phyloP scores from a whole-genome alignment of 1,140 invertebrate genomes.

The Medauroidea extradentata region DNA sequence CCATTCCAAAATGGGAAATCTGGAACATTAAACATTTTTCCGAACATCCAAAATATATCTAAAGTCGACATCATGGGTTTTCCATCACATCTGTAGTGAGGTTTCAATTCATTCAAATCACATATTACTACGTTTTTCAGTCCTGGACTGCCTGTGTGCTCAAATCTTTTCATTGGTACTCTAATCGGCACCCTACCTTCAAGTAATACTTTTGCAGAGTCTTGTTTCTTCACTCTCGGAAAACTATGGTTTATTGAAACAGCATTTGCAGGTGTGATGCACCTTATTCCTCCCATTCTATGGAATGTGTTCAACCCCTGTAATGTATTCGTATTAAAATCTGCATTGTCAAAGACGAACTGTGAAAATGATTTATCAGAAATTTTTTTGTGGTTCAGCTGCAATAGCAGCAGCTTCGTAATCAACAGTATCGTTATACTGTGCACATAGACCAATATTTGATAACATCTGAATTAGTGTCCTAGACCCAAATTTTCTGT shows the following conservation, averaged over 20 bases:
- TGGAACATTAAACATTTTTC: constrained; percentile 17
- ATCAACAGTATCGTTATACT: constrained; percentile 19
- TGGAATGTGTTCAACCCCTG: constrained; percentile 30
- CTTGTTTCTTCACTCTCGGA: no score
- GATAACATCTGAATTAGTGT: constrained; percentile 17
- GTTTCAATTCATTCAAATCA: neutral
- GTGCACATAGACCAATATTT: constrained; percentile 24
- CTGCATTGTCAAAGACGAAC: constrained; percentile 33
- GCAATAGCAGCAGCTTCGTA: constrained; percentile 22
- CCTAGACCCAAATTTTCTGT: constrained; percentile 27
- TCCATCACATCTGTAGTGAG: neutral
- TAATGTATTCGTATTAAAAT: constrained; percentile 28
- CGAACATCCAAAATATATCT: constrained; percentile 11
- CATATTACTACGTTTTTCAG: constrained; percentile 10
- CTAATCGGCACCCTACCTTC: no score
- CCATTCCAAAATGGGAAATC: constrained; percentile 25
- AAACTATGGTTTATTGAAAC: no score
- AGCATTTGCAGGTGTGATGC: no score
- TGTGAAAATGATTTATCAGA: constrained; percentile 22
- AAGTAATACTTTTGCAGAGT: no score
- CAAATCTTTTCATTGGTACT: neutral
- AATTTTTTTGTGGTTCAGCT: constrained; percentile 15
- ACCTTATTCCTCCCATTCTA: neutral
- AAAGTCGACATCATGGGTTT: neutral
- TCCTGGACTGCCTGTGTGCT: constrained; percentile 24